phyloP scores from a whole-genome alignment of 2,113 vertebrate genomes.

The Vulpes lagopus region DNA sequence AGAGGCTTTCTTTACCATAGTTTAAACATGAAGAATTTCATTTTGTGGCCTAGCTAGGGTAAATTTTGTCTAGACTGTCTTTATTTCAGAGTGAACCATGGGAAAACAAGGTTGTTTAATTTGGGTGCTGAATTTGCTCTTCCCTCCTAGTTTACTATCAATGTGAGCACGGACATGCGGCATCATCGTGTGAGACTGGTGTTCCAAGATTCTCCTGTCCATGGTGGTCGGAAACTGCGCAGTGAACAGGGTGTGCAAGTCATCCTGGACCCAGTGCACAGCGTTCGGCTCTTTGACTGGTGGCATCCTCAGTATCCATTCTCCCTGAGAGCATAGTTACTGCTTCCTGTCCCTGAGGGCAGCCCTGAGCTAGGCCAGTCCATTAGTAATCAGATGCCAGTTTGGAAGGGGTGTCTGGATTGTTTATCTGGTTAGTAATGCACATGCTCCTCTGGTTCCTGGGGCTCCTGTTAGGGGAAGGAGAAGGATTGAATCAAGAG shows the following conservation, averaged over 20 bases:
- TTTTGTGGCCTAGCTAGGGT: neutral
- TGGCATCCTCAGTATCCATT: conserved; percentile 98
- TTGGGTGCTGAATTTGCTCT: conserved; percentile 49
- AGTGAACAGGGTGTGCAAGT: conserved; percentile 95
- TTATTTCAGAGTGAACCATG: neutral
- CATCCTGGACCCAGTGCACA: conserved; percentile 97
- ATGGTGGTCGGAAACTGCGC: conserved; percentile 90
- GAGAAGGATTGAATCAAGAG: conserved; percentile 78
- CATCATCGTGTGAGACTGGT: conserved; percentile 96
- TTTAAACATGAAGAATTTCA: conserved; percentile 31
- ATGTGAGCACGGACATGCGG: conserved; percentile 97
- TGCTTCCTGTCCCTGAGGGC: conserved; percentile 22
- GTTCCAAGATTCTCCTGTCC: conserved; percentile 94
- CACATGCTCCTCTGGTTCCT: conserved; percentile 79
- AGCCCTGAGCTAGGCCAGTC: conserved; percentile 44
- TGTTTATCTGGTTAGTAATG: conserved; percentile 81
- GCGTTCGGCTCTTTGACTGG: conserved; percentile 96
- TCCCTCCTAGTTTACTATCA: conserved; percentile 93
- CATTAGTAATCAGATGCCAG: conserved; percentile 74
- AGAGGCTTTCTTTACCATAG: conserved; percentile 39
- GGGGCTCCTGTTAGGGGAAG: conserved; percentile 77
- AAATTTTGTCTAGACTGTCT: neutral
- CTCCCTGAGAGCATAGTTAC: conserved; percentile 87
- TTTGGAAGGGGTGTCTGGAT: conserved; percentile 78
- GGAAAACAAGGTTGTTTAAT: conserved; percentile 38